Percentiles rank a stretch among this genome's conserved stretches.
phyloP scores from a whole-genome alignment of 2,888 invertebrate species.

The Heteromurus nitidus region DNA sequence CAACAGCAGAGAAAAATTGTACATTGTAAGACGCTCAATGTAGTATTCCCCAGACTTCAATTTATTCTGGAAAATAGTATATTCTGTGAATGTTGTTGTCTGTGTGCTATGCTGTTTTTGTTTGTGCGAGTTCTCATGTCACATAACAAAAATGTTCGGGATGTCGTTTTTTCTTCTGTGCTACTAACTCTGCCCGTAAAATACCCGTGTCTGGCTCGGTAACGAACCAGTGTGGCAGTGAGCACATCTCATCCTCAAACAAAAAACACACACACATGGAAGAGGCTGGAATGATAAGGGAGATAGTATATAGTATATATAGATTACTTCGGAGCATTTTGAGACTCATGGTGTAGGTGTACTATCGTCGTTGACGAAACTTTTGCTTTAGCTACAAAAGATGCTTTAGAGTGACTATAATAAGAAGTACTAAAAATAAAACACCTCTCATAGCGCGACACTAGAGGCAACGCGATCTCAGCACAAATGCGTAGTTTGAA shows the following conservation, averaged over 20 bases:
- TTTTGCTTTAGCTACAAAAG: no score
- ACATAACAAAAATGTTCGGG: constrained; percentile 9
- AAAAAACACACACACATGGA: constrained; percentile 10
- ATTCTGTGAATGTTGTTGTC: constrained; percentile 26
- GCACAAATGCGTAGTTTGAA: neutral
- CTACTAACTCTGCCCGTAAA: neutral
- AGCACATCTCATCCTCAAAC: constrained; percentile 1
- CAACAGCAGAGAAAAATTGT: neutral
- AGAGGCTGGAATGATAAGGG: constrained; percentile 8
- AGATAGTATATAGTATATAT: no score
- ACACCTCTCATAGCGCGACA: no score
- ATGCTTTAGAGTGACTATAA: no score
- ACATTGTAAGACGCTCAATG: neutral
- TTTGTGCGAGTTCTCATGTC: constrained; percentile 15
- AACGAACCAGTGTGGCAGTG: no score
- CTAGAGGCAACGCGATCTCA: no score
- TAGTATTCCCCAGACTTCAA: constrained; percentile 48
- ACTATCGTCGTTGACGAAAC: no score
- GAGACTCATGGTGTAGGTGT: no score
- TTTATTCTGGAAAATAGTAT: constrained; percentile 38
- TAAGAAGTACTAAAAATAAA: no score
- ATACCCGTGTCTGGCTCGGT: no score
- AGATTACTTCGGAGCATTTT: no score
- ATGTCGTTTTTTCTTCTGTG: constrained; percentile 4
- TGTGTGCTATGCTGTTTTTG: constrained; percentile 7